These are phyloP conservation scores for Neodiprion fabricii DNA, from an alignment of 1,140 invertebrate genomes.

Conservation along the genomic window DNA sequence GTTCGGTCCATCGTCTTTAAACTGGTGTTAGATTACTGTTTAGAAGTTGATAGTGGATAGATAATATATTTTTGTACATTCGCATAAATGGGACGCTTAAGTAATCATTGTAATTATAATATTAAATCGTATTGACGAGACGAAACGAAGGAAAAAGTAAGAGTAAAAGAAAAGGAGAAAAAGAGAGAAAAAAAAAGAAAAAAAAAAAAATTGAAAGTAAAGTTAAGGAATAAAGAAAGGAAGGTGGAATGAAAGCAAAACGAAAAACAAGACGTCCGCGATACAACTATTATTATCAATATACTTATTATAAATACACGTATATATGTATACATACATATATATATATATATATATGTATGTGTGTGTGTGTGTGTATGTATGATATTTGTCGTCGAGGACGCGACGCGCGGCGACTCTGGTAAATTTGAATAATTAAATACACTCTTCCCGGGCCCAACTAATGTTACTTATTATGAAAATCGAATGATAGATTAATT, in stretches of 20 bases:
- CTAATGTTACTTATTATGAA: conserved; percentile 52
- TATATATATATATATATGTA: too few species aligned
- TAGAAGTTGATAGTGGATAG: conserved; percentile 56
- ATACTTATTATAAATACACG: too few species aligned
- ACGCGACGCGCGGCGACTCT: conserved; percentile 48
- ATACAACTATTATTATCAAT: neutral
- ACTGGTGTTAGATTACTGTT: conserved; percentile 43
- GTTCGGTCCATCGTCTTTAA: conserved; percentile 10
- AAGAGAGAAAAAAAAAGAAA: conserved; percentile 23
- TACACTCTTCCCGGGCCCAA: conserved; percentile 59
- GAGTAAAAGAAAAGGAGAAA: conserved; percentile 6
- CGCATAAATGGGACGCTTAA: conserved; percentile 44
- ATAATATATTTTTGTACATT: conserved; percentile 63
- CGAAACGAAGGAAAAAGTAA: too few species aligned
- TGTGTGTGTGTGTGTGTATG: too few species aligned
- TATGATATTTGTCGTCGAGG: neutral
- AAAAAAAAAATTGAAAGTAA: conserved; percentile 25
- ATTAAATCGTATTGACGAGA: too few species aligned
- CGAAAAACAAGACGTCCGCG: conserved; percentile 5
- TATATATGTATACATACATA: too few species aligned
- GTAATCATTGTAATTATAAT: neutral
- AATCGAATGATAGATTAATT: conserved; percentile 23
- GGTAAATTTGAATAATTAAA: conserved; percentile 36
- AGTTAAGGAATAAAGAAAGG: conserved; percentile 4
- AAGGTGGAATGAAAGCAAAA: conserved; percentile 18